Percentiles rank a stretch among this genome's conserved stretches.
Evolutionary conservation across 2,888 invertebrate species (phyloP).

Genomic region (Ectropis crepuscularia): DNA sequence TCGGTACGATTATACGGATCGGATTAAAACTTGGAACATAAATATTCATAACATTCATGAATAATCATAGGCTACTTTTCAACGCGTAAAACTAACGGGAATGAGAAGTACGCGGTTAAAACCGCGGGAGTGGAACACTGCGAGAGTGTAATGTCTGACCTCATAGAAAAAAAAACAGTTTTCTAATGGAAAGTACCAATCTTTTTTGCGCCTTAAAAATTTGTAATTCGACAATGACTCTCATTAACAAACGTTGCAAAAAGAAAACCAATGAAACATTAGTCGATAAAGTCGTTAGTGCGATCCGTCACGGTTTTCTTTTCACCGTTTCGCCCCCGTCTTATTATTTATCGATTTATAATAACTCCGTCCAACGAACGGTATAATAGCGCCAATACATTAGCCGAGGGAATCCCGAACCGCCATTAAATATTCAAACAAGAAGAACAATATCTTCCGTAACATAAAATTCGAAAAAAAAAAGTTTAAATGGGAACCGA

Average conservation of each 20-base stretch:
- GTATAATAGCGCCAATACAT: constrained; percentile 55
- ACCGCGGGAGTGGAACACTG: too few species aligned
- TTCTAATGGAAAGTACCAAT: too few species aligned
- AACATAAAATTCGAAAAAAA: constrained; percentile 79
- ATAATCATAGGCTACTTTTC: too few species aligned
- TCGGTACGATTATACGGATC: too few species aligned
- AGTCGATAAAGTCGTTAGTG: not conserved
- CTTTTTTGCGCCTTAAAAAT: too few species aligned
- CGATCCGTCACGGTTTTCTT: not conserved
- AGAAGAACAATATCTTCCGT: constrained; percentile 75
- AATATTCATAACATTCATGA: too few species aligned
- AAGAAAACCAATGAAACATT: constrained; percentile 31
- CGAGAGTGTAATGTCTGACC: too few species aligned
- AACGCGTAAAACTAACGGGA: too few species aligned
- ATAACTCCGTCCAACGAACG: constrained; percentile 28
- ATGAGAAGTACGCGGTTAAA: too few species aligned
- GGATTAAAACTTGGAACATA: too few species aligned
- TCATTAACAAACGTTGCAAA: constrained; percentile 44
- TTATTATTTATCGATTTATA: constrained; percentile 20
- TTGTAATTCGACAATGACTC: constrained; percentile 16
- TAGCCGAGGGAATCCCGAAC: constrained; percentile 46
- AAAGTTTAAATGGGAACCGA: constrained; percentile 76
- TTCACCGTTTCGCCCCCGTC: not conserved
- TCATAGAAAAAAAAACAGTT: too few species aligned
- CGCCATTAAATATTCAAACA: constrained; percentile 47